These are phyloP conservation scores for Limenitis camilla DNA, from an alignment of 2,888 invertebrate species.

Conservation along the genomic window DNA sequence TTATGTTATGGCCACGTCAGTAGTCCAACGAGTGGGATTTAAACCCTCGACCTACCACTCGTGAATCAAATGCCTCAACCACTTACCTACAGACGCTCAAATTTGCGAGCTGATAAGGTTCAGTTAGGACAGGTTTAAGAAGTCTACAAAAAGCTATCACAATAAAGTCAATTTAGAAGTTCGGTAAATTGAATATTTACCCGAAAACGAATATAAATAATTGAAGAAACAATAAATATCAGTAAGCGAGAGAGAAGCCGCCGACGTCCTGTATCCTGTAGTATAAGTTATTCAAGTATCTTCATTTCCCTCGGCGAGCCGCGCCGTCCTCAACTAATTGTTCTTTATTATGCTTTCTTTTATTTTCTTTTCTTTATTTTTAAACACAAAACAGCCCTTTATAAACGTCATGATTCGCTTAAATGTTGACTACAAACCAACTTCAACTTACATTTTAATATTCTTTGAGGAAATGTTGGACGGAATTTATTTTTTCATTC, in stretches of 20 bases:
- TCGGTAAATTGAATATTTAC: too few species aligned
- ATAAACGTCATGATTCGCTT: slow-evolving; percentile 3
- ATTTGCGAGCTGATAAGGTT: too few species aligned
- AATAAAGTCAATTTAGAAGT: too few species aligned
- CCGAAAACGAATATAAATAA: neutral
- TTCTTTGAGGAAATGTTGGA: neutral
- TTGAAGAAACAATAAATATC: slow-evolving; percentile 6
- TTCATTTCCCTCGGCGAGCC: slow-evolving; percentile 3
- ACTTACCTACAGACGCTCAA: too few species aligned
- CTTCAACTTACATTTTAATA: neutral
- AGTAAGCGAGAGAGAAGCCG: slow-evolving; percentile 2
- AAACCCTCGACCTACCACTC: too few species aligned
- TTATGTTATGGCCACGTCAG: too few species aligned
- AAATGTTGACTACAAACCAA: neutral
- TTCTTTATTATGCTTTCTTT: slow-evolving; percentile 11
- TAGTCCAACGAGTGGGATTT: too few species aligned
- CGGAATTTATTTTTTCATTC: too few species aligned
- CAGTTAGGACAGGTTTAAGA: too few species aligned
- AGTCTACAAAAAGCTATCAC: too few species aligned
- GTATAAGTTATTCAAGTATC: slow-evolving; percentile 13
- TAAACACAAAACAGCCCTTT: slow-evolving; percentile 2
- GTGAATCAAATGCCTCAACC: too few species aligned
- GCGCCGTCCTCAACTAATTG: slow-evolving; percentile 10
- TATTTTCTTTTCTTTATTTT: slow-evolving; percentile 6
- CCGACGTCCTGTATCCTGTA: slow-evolving; percentile 5